Evolutionary conservation across 2,113 vertebrate species (phyloP), one percentile per base, ranked within the genome.

Genomic region (Brevimyrus niger): DNA sequence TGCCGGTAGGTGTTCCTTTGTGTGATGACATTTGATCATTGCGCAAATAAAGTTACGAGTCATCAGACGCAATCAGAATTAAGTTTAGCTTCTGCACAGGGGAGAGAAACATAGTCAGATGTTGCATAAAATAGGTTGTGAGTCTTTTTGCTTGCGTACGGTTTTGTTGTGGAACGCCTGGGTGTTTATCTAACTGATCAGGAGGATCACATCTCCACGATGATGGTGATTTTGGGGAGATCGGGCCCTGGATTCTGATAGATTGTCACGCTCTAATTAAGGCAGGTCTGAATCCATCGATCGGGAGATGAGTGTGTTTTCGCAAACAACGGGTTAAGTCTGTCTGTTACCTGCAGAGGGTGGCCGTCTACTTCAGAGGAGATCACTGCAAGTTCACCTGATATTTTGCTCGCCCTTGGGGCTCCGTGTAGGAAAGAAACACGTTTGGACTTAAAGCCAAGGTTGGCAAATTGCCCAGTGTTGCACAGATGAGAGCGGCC

Each of bases 11-110:
- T 35, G 85, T 51, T 51, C 47, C 27, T 27, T 86, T 31, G 48
- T 80, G 82, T 86, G 85, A 51, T 86, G 46, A 31, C 48, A 51
- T 50, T 50, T 86, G 85, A 86, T 86, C 48, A 84, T 84, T 23
- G 82, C 8, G 46, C 82, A 47, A 44, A n/a, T 44, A 84, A 84
- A 84, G 7, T 84, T 84, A 47, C 44, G 38, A 84, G 82, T 47
- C 44, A 84, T 84, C 82, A 46, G 44, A 44, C n/a, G 73, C 35
- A 80, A 80, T 80, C 73, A 84, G 44, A 84, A 84, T 84, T 84
- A 84, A 84, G 44, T 84, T n/a, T 47, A n/a, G 21, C 10, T 84
- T 84, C 17, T 47, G 82, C 21, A n/a, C 82, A 21, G 38, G 19
- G 38, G 82, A 38, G 42, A 47, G 21, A 47, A 84, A 11, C 7